phyloP scores from a whole-genome alignment of 2,797 vertebrate species.

The Cheirogaleus major region DNA sequence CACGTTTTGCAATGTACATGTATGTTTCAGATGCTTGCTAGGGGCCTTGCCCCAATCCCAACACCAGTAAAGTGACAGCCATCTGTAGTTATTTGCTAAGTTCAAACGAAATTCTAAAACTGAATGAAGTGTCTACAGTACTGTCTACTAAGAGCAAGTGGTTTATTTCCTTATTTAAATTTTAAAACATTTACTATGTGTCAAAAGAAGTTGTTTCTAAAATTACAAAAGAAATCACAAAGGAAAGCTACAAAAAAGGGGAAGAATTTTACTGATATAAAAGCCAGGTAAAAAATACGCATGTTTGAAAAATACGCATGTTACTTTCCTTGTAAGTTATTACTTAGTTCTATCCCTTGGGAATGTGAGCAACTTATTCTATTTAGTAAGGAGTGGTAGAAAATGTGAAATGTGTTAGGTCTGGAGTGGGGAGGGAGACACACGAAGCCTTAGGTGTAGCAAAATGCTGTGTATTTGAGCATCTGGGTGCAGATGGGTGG shows the following conservation, averaged over 20 bases:
- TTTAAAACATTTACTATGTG: not conserved
- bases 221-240: not conserved
- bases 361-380: not conserved
- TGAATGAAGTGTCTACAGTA: not conserved
- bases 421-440: no score
- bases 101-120: constrained; percentile 12
- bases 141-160: not conserved
- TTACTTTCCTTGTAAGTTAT: not conserved
- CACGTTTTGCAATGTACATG: not conserved
- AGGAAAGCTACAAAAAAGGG: not conserved
- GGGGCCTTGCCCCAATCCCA: not conserved
- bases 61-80: not conserved
- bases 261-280: not conserved
- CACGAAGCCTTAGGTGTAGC: no score
- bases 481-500: no score
- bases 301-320: not conserved
- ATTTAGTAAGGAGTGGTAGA: not conserved
- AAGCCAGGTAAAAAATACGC: not conserved
- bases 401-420: not conserved
- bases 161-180: not conserved
- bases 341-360: not conserved
- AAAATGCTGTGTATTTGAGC: no score
- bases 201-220: not conserved
- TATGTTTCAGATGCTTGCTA: not conserved
- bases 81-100: not conserved